Evolutionary conservation across 2,888 invertebrate genomes (phyloP).

Genomic region (Machimus atricapillus): DNA sequence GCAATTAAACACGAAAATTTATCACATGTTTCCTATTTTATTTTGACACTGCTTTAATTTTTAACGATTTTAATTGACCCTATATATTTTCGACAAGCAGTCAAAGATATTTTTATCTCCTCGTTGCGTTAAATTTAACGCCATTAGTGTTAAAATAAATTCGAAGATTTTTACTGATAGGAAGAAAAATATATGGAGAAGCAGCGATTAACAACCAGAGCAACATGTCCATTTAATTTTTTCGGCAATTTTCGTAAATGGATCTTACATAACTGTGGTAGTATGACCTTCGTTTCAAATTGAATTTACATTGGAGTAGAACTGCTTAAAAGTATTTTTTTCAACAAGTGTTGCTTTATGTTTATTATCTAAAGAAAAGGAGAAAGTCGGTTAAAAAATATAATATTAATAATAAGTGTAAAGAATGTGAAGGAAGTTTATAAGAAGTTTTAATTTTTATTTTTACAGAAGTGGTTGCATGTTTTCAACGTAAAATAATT

Average conservation of each 20-base stretch:
- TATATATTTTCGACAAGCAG: background rate
- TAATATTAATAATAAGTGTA: too few relatives aligned
- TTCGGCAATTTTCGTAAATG: background rate
- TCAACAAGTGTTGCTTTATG: background rate
- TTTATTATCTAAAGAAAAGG: background rate
- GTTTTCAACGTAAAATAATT: background rate
- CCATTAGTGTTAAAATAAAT: background rate
- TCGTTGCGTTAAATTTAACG: background rate
- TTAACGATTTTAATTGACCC: background rate
- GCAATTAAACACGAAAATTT: background rate
- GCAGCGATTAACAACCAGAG: background rate
- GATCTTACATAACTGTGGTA: background rate
- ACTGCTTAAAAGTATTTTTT: background rate
- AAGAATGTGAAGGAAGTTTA: background rate
- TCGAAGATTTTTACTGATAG: background rate
- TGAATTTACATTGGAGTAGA: background rate
- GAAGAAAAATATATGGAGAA: background rate
- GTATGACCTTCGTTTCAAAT: background rate
- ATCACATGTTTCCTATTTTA: background rate
- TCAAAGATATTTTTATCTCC: background rate
- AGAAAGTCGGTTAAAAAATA: background rate
- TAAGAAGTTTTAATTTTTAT: background rate
- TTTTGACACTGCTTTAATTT: background rate
- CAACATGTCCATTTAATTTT: background rate
- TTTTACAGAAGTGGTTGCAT: slow-evolving; percentile 1